Conservation (phyloP, 2,113 vertebrate species). For the Hemiscyllium ocellatum region DNA sequence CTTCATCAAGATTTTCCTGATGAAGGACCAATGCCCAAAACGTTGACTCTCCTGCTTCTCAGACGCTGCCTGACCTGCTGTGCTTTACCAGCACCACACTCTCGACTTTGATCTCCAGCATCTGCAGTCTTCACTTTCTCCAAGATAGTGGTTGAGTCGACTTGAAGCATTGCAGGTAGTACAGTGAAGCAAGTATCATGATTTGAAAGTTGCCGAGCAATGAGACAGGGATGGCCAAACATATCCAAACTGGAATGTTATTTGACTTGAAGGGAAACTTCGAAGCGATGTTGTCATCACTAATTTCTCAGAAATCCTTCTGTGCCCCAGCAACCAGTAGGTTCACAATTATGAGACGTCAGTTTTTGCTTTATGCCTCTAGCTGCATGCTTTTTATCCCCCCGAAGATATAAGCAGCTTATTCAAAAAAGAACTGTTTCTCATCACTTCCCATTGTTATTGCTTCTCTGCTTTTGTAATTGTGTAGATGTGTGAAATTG, state of each 20-base stretch:
- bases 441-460: neutral
- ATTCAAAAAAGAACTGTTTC: neutral
- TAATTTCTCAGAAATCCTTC: neutral
- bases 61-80: no score
- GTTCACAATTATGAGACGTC: neutral
- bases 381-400: neutral
- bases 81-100: no score
- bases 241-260: neutral
- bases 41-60: no score
- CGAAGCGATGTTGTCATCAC: neutral
- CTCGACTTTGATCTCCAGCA: no score
- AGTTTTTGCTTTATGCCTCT: neutral
- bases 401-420: neutral
- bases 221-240: neutral
- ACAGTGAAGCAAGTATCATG: neutral
- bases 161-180: neutral
- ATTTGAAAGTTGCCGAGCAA: neutral
- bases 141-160: neutral
- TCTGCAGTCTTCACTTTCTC: no score
- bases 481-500: neutral
- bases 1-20: no score
- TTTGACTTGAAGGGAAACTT: neutral
- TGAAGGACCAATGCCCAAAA: no score
- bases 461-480: neutral
- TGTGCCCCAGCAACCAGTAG: neutral